Evolutionary conservation across 30 jellyfish, hydroid and myxozoan genomes (phyloP), one percentile per base, ranked within the genome.

Genomic region (Aurelia sp.): DNA sequence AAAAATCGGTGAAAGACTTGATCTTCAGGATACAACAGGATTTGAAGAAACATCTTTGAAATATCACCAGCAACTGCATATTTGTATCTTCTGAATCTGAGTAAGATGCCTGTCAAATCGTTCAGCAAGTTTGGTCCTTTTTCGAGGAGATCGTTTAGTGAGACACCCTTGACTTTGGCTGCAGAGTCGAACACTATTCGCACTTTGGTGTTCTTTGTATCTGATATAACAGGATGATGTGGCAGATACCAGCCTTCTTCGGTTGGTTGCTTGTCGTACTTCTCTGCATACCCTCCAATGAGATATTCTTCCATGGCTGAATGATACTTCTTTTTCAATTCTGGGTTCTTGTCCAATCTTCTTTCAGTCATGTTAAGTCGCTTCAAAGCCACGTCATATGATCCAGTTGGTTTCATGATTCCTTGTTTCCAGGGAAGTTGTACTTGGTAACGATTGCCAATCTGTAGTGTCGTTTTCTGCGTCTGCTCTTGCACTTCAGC

Each of bases 81-180:
- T 3, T 71, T 68, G 72, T 57, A 68, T 41, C 85, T 83, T 71
- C 85, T 68, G 79, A 74, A 67, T 83, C 85, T 72, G 84, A 60
- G 72, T 22, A 83, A 59, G 72, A 68, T 83, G 86, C 85, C 79
- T 15, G 76, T 72, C 88, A 59, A 40, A 50, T 73, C 80, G 80
- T 69, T 57, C 59, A 48, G 88, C 82, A 83, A 61, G 71, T 74
- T 59, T 75, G 48, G 48, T 38, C 48, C 48, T 38, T 38, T 38
- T 38, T 38, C 48, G 3, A 27, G 48, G 8, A 38, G 48, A 38
- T 38, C 48, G 48, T 38, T 38, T 6, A 38, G 8, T 38, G 48
- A 38, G 9, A 38, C 48, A 38, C 8, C 48, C 48, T 38, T 38
- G 48, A 6, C 48, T 38, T 38, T 38, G 48, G 48, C 48, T 38